Percentiles rank a stretch among this genome's conserved stretches.
Conservation (phyloP, 2,797 vertebrate species). For the Labroides dimidiatus region DNA sequence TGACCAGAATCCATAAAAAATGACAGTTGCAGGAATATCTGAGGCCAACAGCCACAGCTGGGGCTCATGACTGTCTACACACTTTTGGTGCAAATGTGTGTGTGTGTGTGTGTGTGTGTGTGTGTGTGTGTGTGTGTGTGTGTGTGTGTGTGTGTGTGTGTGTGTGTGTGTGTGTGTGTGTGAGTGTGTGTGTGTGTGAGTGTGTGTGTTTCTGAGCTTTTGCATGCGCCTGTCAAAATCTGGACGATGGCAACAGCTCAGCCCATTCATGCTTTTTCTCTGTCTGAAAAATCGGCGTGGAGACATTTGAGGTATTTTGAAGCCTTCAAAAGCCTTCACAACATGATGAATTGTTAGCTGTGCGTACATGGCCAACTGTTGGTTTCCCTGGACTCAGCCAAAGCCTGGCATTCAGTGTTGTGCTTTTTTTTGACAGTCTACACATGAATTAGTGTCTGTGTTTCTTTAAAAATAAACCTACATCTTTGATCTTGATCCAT, state of each 20-base stretch:
- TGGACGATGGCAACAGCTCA: neutral
- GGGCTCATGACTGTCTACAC: slow-evolving; percentile 10
- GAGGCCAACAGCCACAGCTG: slow-evolving; percentile 27
- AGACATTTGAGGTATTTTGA: neutral
- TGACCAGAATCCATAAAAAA: slow-evolving; percentile 20
- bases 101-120: too few species aligned
- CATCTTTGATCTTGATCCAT: slow-evolving; percentile 14
- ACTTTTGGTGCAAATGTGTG: neutral
- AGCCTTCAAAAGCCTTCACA: slow-evolving; percentile 5
- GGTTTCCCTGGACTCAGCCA: slow-evolving; percentile 9
- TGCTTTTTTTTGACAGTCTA: too few species aligned
- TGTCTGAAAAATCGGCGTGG: slow-evolving; percentile 4
- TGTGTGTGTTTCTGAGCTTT: neutral
- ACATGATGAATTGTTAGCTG: slow-evolving; percentile 23
- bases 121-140: too few species aligned
- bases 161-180: too few species aligned
- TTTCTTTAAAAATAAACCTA: slow-evolving; percentile 29
- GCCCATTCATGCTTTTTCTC: slow-evolving; percentile 13
- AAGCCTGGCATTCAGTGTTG: neutral
- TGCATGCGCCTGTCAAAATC: slow-evolving; percentile 27
- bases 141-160: too few species aligned
- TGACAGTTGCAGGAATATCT: slow-evolving; percentile 23
- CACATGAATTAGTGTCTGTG: slow-evolving; percentile 17
- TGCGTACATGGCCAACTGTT: neutral
- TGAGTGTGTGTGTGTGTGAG: too few species aligned